phyloP scores from a whole-genome alignment of 2,888 invertebrate genomes.

The Nasonovia ribisnigri region DNA sequence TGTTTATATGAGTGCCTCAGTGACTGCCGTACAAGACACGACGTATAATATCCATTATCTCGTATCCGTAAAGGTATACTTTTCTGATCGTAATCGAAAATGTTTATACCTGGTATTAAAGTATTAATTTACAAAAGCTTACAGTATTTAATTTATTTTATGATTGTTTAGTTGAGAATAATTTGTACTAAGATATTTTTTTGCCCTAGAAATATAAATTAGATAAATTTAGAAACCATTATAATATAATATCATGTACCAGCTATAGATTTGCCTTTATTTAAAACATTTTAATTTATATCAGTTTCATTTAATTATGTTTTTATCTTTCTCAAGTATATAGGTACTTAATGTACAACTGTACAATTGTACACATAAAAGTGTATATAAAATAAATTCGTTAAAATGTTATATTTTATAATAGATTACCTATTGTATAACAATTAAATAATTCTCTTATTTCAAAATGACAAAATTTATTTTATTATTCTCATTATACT shows the following conservation, averaged over 20 bases:
- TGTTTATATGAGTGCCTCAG: not conserved
- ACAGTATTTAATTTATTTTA: not conserved
- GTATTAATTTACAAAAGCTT: not conserved
- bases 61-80: not conserved
- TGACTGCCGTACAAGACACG: not conserved
- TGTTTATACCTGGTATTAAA: not conserved
- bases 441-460: not conserved
- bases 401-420: not conserved
- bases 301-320: not conserved
- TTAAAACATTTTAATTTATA: not conserved
- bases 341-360: not conserved
- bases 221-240: not conserved
- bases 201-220: not conserved
- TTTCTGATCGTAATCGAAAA: not conserved
- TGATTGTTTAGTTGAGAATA: not conserved
- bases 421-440: not conserved
- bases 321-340: not conserved
- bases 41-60: not conserved
- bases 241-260: not conserved
- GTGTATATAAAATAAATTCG: not conserved
- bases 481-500: not conserved
- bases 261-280: not conserved
- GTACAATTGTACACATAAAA: not conserved
- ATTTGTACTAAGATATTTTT: not conserved
- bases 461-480: not conserved